phyloP scores from a whole-genome alignment of 1,140 invertebrate genomes.

The Chironomus striatipennis region DNA sequence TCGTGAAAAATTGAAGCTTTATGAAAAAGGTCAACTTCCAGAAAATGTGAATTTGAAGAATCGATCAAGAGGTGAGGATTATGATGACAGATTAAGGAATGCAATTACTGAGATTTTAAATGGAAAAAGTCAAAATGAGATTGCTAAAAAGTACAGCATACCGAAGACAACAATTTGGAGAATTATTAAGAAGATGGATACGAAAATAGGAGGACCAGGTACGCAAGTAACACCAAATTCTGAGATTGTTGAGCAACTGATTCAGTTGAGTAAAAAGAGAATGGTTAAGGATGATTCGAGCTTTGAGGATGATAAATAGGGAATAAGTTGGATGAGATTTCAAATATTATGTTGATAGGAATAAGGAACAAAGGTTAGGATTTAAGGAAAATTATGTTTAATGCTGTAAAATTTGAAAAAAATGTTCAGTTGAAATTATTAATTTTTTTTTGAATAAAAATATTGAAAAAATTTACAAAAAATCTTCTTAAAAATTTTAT shows the following conservation, averaged over 20 bases:
- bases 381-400: no score
- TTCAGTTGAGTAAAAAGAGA: not conserved
- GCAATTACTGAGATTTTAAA: conserved; percentile 48
- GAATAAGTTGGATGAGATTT: not conserved
- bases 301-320: not conserved
- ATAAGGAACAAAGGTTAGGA: no score
- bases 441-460: no score
- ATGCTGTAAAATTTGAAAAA: no score
- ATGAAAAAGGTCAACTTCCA: conserved; percentile 47
- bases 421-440: no score
- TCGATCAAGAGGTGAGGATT: conserved; percentile 41
- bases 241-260: not conserved
- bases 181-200: conserved; percentile 41
- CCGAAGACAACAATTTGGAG: conserved; percentile 55
- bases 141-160: conserved; percentile 46
- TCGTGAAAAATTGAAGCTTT: conserved; percentile 46
- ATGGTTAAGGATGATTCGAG: not conserved
- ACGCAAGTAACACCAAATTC: not conserved
- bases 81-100: conserved; percentile 45
- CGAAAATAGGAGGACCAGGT: conserved; percentile 29
- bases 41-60: conserved; percentile 40
- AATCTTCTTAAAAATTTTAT: no score
- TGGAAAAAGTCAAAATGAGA: conserved; percentile 50
- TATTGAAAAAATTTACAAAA: no score
- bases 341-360: no score